Evolutionary conservation across 2,797 vertebrate genomes (phyloP).

Genomic region (Phylloscopus collybita): DNA sequence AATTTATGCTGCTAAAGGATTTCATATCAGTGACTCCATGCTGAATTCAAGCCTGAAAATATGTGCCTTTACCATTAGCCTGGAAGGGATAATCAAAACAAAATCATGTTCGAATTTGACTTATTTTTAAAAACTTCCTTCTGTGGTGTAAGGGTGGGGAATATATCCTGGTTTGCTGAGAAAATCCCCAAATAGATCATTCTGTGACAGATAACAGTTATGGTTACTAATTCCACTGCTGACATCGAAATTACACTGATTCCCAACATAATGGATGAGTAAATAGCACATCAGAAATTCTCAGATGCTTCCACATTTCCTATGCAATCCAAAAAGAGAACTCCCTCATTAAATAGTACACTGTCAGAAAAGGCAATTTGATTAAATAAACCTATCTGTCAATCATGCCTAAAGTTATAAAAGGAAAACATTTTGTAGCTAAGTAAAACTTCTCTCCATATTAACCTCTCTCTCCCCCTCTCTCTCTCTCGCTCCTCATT

Average conservation of each 20-base stretch:
- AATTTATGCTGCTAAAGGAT: neutral
- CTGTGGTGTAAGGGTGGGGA: neutral
- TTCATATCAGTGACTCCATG: neutral
- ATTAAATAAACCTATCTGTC: slow-evolving; percentile 57
- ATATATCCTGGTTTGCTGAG: neutral
- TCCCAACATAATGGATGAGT: slow-evolving; percentile 58
- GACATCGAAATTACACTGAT: slow-evolving; percentile 65
- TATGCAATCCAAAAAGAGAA: slow-evolving; percentile 49
- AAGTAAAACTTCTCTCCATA: slow-evolving; percentile 32
- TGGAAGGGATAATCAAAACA: slow-evolving; percentile 28
- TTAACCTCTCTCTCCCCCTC: neutral
- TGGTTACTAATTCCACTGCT: slow-evolving; percentile 57
- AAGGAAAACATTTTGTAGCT: slow-evolving; percentile 22
- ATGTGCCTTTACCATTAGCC: neutral
- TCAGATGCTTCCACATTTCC: slow-evolving; percentile 48
- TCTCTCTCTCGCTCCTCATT: neutral
- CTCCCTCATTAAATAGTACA: slow-evolving; percentile 62
- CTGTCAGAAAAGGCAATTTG: slow-evolving; percentile 53
- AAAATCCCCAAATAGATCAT: slow-evolving; percentile 41
- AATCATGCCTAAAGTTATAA: slow-evolving; percentile 48
- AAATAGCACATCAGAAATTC: slow-evolving; percentile 60
- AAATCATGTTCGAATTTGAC: neutral
- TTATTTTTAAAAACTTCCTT: slow-evolving; percentile 29
- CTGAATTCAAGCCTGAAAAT: slow-evolving; percentile 1
- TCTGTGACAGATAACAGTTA: slow-evolving; percentile 53